Base-by-base conservation (phyloP, 37 sponge, comb jelly and placozoan species). In the Trichoplax adhaerens region DNA sequence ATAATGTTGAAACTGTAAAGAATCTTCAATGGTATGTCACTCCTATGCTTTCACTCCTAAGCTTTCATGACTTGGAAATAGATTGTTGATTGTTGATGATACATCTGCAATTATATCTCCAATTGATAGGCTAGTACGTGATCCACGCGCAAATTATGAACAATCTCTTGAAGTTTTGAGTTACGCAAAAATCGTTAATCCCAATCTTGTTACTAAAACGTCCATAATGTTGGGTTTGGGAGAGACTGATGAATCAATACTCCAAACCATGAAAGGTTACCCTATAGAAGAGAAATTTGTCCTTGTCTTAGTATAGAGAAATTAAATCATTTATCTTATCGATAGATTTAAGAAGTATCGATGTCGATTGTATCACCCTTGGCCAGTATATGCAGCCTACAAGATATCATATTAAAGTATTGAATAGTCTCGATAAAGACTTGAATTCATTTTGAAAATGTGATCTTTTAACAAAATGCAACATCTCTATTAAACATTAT, bases 331-430 rank as follows among this genome's bases (percentile, higher is more conserved):
- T 60, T 66, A 50, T 70, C 4, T 52, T 50, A 59, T 47, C 8
- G 54, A 56, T 54, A 85, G 98, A 95, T 83, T 72, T 95, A 10
- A 69, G 89, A 29, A 67, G 52, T 12, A 74, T 85, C 57, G 93
- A 82, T 59, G 99, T 96, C 62, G 99, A 96, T 69, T 91, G 93
- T 81, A 80, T 91, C 48, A 96, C 99, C 0, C 74, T 96, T 12
- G 99, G 99, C 1, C 99, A 96, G 78, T 96, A 96, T 78, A 96
- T 96, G 87, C 99, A 91, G 58, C 99, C 99, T 57, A 91, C 99
- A 56, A 96, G 86, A 51, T 68, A 76, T 65, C 99, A 96, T 55
- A 68, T 96, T 0, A 96, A 96, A 66, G 94, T 85, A 68, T 12
- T 75, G 0, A 29, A 46, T 7, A 10, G 58, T n/a, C 10, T 10